These are phyloP conservation scores for Atherinomorus stipes DNA, from an alignment of 2,113 vertebrate genomes.

Conservation along the genomic window DNA sequence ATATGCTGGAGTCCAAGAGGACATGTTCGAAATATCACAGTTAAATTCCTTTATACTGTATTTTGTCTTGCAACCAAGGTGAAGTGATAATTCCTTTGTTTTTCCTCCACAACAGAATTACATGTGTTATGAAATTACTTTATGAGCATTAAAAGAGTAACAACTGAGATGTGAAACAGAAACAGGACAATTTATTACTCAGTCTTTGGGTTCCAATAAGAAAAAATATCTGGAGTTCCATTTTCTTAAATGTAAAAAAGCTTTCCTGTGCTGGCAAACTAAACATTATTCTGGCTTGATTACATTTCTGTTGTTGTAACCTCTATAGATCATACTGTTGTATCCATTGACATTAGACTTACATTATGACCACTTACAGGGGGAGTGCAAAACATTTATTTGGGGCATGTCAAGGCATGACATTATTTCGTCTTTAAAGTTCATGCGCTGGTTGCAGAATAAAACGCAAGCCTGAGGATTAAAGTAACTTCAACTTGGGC, in stretches of 20 bases:
- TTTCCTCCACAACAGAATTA: neutral
- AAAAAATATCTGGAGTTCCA: neutral
- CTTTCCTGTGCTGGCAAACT: constrained; percentile 34
- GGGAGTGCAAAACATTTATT: neutral
- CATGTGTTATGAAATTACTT: constrained; percentile 17
- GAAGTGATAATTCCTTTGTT: constrained; percentile 25
- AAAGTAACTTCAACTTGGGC: neutral
- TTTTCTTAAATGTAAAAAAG: constrained; percentile 14
- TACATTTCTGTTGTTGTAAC: neutral
- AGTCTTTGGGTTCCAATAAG: no score
- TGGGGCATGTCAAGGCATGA: no score
- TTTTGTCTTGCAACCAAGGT: constrained; percentile 4
- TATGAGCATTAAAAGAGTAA: constrained; percentile 23
- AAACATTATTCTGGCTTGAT: neutral
- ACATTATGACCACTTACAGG: neutral
- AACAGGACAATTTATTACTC: no score
- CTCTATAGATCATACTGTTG: neutral
- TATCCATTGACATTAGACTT: no score
- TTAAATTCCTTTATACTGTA: constrained; percentile 5
- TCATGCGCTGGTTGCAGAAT: neutral
- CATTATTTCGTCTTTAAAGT: neutral
- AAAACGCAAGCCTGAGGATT: neutral
- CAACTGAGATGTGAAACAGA: no score
- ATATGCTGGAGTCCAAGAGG: constrained; percentile 7
- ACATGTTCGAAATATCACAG: constrained; percentile 19